Evolutionary conservation across 2,888 invertebrate genomes (phyloP).

Genomic region (Vesta saturnalis): DNA sequence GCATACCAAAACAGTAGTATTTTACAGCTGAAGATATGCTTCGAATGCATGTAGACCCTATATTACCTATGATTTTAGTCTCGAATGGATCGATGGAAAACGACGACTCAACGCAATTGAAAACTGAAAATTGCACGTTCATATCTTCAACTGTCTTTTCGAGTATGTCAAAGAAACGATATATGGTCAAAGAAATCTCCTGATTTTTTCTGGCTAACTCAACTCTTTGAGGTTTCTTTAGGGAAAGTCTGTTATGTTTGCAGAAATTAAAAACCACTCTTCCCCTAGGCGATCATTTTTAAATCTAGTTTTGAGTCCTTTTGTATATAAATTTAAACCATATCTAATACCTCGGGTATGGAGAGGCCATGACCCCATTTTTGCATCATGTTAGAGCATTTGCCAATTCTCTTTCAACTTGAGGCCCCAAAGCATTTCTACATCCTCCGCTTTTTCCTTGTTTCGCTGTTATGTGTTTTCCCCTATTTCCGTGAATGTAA

Average conservation of each 20-base stretch:
- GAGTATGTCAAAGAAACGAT: neutral
- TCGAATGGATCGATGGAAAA: slow-evolving; percentile 4
- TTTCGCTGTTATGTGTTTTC: too few species aligned
- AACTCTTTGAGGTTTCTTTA: neutral
- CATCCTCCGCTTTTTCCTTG: too few species aligned
- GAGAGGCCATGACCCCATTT: too few species aligned
- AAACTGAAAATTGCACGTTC: too few species aligned
- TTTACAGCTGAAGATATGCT: neutral
- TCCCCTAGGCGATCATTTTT: neutral
- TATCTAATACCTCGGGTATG: too few species aligned
- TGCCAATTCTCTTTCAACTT: too few species aligned
- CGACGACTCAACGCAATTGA: neutral
- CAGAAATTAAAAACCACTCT: neutral
- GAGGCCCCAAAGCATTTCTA: too few species aligned
- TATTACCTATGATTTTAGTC: neutral
- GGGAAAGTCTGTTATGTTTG: too few species aligned
- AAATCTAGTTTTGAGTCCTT: too few species aligned
- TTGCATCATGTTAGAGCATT: too few species aligned
- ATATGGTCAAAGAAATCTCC: neutral
- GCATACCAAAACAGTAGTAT: slow-evolving; percentile 31
- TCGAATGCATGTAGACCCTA: neutral
- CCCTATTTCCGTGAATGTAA: too few species aligned
- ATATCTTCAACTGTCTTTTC: neutral
- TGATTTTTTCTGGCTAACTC: neutral
- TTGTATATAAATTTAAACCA: too few species aligned